Conservation (phyloP, 2,797 vertebrate genomes). For the Scarus forsteni region DNA sequence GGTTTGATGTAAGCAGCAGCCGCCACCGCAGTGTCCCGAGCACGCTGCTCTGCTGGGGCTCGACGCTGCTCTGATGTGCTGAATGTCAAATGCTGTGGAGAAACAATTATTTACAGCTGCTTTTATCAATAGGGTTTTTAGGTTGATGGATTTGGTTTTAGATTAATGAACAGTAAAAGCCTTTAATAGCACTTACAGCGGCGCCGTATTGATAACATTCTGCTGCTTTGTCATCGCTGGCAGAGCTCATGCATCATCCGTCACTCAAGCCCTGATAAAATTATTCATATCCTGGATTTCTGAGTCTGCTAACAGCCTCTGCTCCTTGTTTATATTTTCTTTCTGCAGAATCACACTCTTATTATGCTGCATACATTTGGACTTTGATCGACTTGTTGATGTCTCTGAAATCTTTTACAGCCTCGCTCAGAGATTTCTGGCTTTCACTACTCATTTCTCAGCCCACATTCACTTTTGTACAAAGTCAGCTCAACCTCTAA, state of each 20-base stretch:
- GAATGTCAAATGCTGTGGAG: conserved; percentile 60
- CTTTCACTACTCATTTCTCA: conserved; percentile 45
- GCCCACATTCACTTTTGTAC: conserved; percentile 10
- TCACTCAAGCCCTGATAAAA: conserved; percentile 67
- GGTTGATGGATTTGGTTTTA: conserved; percentile 64
- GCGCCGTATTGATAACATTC: conserved; percentile 61
- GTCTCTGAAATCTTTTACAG: conserved; percentile 40
- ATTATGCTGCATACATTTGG: conserved; percentile 35
- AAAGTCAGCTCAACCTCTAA: conserved; percentile 7
- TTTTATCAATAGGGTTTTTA: conserved; percentile 59
- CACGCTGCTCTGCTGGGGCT: conserved; percentile 37
- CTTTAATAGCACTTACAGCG: conserved; percentile 63
- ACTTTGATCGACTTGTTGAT: conserved; percentile 39
- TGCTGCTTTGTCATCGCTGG: conserved; percentile 48
- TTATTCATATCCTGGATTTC: conserved; percentile 56
- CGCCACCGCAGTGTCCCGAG: conserved; percentile 20
- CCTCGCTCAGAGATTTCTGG: conserved; percentile 18
- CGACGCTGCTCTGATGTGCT: conserved; percentile 36
- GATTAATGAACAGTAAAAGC: conserved; percentile 74
- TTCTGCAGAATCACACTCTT: conserved; percentile 40
- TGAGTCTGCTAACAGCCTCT: conserved; percentile 22
- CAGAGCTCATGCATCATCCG: conserved; percentile 62
- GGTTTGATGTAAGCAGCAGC: conserved; percentile 52
- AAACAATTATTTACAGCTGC: conserved; percentile 74
- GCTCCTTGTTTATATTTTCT: conserved; percentile 43